phyloP scores from a whole-genome alignment of 2,113 vertebrate genomes.

The Cavia aperea region DNA sequence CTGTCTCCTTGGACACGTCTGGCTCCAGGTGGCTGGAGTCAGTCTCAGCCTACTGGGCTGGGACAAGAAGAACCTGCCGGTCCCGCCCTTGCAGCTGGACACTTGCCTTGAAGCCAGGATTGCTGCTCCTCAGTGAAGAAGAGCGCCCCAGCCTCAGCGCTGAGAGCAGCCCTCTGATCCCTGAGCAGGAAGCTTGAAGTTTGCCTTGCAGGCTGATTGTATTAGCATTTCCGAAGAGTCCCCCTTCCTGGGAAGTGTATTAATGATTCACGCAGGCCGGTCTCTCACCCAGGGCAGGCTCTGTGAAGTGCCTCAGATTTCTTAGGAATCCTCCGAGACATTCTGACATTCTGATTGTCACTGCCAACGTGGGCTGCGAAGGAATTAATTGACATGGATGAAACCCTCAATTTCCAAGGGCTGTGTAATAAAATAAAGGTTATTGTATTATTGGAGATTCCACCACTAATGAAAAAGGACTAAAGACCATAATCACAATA shows the following conservation, averaged over 20 bases:
- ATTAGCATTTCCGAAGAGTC: conserved; percentile 52
- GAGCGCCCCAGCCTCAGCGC: background rate
- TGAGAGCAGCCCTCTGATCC: background rate
- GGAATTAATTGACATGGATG: conserved; percentile 69
- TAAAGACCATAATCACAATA: conserved; percentile 55
- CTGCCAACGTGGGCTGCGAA: conserved; percentile 61
- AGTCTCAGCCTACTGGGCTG: background rate
- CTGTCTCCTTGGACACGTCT: background rate
- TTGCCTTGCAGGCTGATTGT: conserved; percentile 48
- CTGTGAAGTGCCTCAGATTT: conserved; percentile 51
- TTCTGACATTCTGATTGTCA: conserved; percentile 70
- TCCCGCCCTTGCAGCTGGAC: background rate
- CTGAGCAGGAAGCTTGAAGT: conserved; percentile 28
- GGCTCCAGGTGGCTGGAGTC: background rate
- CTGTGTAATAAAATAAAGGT: conserved; percentile 72
- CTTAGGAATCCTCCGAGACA: conserved; percentile 65
- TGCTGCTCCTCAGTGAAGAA: background rate
- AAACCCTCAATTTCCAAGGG: conserved; percentile 70
- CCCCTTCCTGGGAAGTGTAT: conserved; percentile 48
- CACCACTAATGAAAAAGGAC: conserved; percentile 60
- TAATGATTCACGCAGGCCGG: conserved; percentile 40
- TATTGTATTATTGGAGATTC: conserved; percentile 68
- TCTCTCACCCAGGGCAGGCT: conserved; percentile 54
- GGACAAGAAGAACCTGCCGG: background rate
- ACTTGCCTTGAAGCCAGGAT: background rate